These are phyloP conservation scores for Sanderia malayensis DNA, from an alignment of 30 jellyfish, hydroid and myxozoan genomes.

Conservation along the genomic window DNA sequence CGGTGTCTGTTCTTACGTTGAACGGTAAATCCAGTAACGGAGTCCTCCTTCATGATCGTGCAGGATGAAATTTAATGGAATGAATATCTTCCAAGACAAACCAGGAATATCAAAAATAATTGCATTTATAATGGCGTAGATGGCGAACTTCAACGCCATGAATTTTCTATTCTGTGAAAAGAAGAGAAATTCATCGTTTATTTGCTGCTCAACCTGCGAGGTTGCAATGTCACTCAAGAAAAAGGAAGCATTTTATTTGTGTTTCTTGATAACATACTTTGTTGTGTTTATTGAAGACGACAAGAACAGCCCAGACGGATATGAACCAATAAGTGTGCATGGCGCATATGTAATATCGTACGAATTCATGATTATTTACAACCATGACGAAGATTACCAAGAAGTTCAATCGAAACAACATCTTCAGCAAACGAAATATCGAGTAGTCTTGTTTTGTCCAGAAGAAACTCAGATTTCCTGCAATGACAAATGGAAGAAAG, in stretches of 20 bases:
- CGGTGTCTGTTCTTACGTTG: slow-evolving; percentile 62
- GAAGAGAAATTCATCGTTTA: no score
- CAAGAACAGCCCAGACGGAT: slow-evolving; percentile 91
- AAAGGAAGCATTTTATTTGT: no score
- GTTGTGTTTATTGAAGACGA: slow-evolving; percentile 63
- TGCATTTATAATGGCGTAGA: slow-evolving; percentile 64
- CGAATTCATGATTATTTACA: slow-evolving; percentile 80
- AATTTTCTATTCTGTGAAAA: slow-evolving; percentile 77
- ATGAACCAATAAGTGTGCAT: slow-evolving; percentile 98
- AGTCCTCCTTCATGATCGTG: slow-evolving; percentile 77
- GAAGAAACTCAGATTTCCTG: slow-evolving; percentile 82
- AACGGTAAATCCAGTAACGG: slow-evolving; percentile 83
- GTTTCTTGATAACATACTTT: no score
- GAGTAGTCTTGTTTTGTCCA: slow-evolving; percentile 86
- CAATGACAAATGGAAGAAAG: no score
- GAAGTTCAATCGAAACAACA: slow-evolving; percentile 92
- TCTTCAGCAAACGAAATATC: slow-evolving; percentile 80
- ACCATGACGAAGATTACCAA: slow-evolving; percentile 94
- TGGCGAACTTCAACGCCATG: slow-evolving; percentile 64
- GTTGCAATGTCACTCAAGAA: no score
- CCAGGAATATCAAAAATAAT: slow-evolving; percentile 88
- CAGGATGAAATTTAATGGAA: slow-evolving; percentile 76
- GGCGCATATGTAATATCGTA: slow-evolving; percentile 95
- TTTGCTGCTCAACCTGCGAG: no score
- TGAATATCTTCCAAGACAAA: slow-evolving; percentile 62